phyloP scores from a whole-genome alignment of 2,113 vertebrate genomes.

The Osmerus eperlanus region DNA sequence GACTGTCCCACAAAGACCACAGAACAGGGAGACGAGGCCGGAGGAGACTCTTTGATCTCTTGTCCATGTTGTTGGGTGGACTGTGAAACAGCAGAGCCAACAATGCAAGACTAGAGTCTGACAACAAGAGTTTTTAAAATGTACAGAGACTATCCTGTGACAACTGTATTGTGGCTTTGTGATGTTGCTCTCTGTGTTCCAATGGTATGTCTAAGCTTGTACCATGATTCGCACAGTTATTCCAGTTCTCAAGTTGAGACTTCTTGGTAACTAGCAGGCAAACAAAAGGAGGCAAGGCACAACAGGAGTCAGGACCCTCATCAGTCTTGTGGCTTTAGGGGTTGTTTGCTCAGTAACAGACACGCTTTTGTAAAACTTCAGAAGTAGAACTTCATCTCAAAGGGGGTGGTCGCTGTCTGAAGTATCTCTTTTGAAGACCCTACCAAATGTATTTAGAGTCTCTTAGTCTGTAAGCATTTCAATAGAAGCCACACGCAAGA shows the following conservation, averaged over 20 bases:
- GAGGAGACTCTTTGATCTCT: conserved; percentile 4
- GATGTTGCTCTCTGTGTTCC: neutral
- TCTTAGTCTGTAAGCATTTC: no score
- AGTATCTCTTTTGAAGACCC: neutral
- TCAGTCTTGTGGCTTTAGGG: neutral
- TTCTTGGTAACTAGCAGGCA: neutral
- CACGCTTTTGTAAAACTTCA: conserved; percentile 7
- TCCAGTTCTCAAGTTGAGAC: conserved; percentile 5
- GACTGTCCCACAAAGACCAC: conserved; percentile 4
- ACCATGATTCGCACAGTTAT: conserved; percentile 3
- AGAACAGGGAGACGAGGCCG: neutral
- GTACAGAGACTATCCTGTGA: neutral
- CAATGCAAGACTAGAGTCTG: neutral
- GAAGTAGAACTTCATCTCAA: neutral
- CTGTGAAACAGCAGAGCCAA: neutral
- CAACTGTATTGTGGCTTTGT: neutral
- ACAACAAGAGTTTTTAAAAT: neutral
- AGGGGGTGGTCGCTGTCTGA: neutral
- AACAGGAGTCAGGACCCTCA: neutral
- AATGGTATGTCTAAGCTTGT: neutral
- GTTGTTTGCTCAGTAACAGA: conserved; percentile 1
- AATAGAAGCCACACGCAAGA: no score
- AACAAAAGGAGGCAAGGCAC: neutral
- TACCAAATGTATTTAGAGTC: neutral
- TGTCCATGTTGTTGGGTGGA: neutral